A percentile compares a stretch with the other conserved stretches of the same genome.
phyloP scores from a whole-genome alignment of 2,888 invertebrate genomes.

The Nasonia oneida region DNA sequence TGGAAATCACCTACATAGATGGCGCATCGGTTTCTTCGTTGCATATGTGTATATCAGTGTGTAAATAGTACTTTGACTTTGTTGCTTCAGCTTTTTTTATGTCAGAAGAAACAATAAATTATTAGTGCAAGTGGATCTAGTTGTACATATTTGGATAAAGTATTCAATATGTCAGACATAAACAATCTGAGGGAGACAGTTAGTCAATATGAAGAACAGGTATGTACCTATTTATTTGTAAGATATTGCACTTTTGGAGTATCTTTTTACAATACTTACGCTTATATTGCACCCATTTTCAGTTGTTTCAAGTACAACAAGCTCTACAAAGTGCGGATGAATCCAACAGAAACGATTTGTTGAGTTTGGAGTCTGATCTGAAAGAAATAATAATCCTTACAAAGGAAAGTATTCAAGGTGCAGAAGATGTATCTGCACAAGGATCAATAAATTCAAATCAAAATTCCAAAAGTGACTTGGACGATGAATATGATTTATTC shows the following conservation, averaged over 20 bases:
- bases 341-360: conserved; percentile 82
- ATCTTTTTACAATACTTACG: neutral
- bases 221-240: conserved; percentile 54
- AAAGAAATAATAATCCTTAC: conserved; percentile 86
- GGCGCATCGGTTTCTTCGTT: neutral
- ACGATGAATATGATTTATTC: conserved; percentile 85
- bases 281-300: conserved; percentile 58
- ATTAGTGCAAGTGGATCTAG: neutral
- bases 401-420: conserved; percentile 80
- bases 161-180: conserved; percentile 68
- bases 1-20: conserved; percentile 16
- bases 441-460: conserved; percentile 70
- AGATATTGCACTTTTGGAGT: neutral
- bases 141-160: conserved; percentile 2
- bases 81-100: neutral
- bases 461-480: conserved; percentile 75
- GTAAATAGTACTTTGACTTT: neutral
- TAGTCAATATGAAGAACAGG: conserved; percentile 74
- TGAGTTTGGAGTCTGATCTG: conserved; percentile 84
- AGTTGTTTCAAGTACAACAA: conserved; percentile 84
- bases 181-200: conserved; percentile 70
- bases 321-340: conserved; percentile 80
- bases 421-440: conserved; percentile 64
- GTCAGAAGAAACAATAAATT: neutral
- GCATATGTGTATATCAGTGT: neutral